A percentile compares a stretch with the other conserved stretches of the same genome.
Conservation (phyloP, 2,113 vertebrate genomes). For the Protobothrops flavoviridis region DNA sequence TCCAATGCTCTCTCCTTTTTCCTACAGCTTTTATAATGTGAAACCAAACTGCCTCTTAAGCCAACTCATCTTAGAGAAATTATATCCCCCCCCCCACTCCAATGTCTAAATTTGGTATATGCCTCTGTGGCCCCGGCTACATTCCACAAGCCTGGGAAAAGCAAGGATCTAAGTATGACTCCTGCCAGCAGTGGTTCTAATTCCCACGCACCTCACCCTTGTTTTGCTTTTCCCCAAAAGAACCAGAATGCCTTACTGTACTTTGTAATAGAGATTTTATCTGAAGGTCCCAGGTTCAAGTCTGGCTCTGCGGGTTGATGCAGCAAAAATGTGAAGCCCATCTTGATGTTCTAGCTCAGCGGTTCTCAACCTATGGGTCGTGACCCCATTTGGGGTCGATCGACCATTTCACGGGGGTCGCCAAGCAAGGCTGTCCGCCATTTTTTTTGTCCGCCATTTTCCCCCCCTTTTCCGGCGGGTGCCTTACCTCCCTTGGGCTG, state of each 20-base stretch:
- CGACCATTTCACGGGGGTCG: too few species aligned
- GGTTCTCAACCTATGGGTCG: too few species aligned
- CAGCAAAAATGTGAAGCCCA: background rate
- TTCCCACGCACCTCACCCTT: slow-evolving; percentile 34
- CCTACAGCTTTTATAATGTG: background rate
- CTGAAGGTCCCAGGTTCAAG: slow-evolving; percentile 21
- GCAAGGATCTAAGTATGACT: background rate
- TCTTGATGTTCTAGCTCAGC: background rate
- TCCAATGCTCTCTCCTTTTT: background rate
- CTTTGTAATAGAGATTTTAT: slow-evolving; percentile 27
- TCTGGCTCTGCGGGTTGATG: background rate
- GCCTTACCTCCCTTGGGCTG: too few species aligned
- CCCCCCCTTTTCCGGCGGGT: too few species aligned
- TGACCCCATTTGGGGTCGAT: too few species aligned
- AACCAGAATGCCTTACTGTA: slow-evolving; percentile 12
- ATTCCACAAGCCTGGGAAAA: slow-evolving; percentile 25
- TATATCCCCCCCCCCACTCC: background rate
- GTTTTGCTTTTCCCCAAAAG: background rate
- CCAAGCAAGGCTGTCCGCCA: too few species aligned
- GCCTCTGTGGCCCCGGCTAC: slow-evolving; percentile 3
- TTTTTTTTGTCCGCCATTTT: too few species aligned
- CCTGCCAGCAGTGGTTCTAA: background rate
- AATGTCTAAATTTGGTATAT: background rate
- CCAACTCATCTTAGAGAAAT: background rate
- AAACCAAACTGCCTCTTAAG: background rate